Base-by-base conservation (phyloP, 2,113 vertebrate species). In the Neotoma lepida region DNA sequence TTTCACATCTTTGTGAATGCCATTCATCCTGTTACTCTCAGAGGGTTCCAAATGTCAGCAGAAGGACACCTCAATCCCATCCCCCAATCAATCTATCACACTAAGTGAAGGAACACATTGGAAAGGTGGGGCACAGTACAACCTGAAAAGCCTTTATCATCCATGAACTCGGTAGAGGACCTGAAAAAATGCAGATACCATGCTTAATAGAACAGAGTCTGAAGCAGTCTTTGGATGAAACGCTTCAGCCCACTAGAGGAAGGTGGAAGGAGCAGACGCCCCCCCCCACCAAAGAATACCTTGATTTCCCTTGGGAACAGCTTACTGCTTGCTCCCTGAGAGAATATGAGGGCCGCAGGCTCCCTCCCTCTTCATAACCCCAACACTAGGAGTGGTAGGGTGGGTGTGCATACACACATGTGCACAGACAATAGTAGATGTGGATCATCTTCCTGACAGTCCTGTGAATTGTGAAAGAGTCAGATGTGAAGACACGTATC, bases 241-340 rank as follows among this genome's bases (percentile, higher is more conserved):
- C 24, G 17, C 26, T 35, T 64, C 35, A 44, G 56, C 22, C 68
- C 71, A 15, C 51, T 89, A 41, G 91, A 88, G 49, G 85, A 71
- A 86, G 51, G n/a, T 61, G 71, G 76, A 26, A 35, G 6, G 85
- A 54, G 26, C 6, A 22, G 44, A 61, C 26, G 4, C 20, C 39
- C 15, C 12, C 33, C 15, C 14, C 6, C 8, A 20, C 68, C 41
- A 63, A 78, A 41, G n/a, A 66, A 39, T 41, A 74, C 74, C 49
- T 91, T 44, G 22, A 0, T 61, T 88, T 94, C 9, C 26, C 63
- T 56, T 74, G 91, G 10, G 30, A 80, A 81, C 14, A 81, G 26
- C 33, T 91, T 81, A 77, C 44, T 26, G 26, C 81, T 93, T n/a
- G 26, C 81, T 93, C n/a, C 66, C 86, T 88, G 92, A 41, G 61